These are phyloP conservation scores for Melanaphis sacchari DNA, from an alignment of 1,140 invertebrate species.

Conservation along the genomic window DNA sequence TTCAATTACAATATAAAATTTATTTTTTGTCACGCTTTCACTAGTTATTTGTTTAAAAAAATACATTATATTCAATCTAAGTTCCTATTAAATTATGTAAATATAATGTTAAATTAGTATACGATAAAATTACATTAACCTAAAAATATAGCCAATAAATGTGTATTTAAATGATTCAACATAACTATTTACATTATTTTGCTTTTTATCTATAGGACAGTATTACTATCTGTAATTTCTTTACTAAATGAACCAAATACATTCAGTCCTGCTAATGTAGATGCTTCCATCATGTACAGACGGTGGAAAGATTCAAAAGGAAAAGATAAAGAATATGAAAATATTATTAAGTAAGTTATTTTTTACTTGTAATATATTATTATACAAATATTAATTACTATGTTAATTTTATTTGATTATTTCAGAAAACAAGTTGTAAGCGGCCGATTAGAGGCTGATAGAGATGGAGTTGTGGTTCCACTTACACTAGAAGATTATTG, in stretches of 20 bases:
- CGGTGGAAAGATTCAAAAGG: constrained; percentile 98
- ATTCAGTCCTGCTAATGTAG: constrained; percentile 98
- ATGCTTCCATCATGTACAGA: constrained; percentile 99
- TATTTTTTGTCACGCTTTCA: neutral
- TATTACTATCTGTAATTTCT: constrained; percentile 97
- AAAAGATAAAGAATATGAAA: constrained; percentile 99
- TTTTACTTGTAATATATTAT: neutral
- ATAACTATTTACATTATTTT: neutral
- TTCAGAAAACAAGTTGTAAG: constrained; percentile 93
- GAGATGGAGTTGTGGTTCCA: constrained; percentile 95
- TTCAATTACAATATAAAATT: neutral
- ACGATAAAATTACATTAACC: too few species aligned
- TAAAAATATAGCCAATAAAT: neutral
- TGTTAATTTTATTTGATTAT: constrained; percentile 48
- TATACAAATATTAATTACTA: neutral
- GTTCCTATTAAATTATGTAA: too few species aligned
- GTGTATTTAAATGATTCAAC: neutral
- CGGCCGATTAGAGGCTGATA: constrained; percentile 92
- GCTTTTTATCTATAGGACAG: constrained; percentile 74
- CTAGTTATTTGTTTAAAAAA: neutral
- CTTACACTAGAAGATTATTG: constrained; percentile 98
- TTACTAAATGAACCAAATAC: constrained; percentile 99
- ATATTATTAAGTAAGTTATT: constrained; percentile 90
- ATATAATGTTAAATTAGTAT: too few species aligned
- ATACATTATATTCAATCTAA: too few species aligned